Evolutionary conservation across 2,888 invertebrate genomes (phyloP).

Genomic region (Crepidodera aurea): DNA sequence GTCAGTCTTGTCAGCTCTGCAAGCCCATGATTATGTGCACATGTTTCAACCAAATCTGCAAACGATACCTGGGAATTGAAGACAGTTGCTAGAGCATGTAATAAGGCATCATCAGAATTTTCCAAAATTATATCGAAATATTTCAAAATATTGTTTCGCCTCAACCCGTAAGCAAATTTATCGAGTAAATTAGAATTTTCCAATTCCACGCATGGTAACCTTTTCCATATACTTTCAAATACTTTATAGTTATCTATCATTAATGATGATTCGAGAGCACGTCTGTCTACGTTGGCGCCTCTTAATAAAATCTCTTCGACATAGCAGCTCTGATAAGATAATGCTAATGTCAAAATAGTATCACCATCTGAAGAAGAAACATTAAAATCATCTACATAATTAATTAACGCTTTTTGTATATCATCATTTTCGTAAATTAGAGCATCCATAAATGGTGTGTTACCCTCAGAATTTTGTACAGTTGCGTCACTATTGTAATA

Average conservation of each 20-base stretch:
- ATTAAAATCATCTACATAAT: conserved; percentile 45
- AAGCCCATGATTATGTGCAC: background rate
- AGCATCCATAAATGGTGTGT: conserved; percentile 21
- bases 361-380: conserved; percentile 34
- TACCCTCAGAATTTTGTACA: conserved; percentile 18
- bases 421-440: conserved; percentile 38
- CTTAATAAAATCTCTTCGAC: conserved; percentile 41
- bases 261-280: background rate
- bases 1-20: conserved; percentile 10
- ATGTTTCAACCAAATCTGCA: background rate
- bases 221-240: conserved; percentile 9
- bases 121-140: conserved; percentile 12
- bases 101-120: conserved; percentile 1
- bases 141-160: background rate
- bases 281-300: conserved; percentile 34
- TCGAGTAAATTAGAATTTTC: background rate
- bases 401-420: conserved; percentile 41
- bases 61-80: background rate
- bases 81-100: background rate
- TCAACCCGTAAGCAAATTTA: conserved; percentile 1
- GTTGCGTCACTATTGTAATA: conserved; percentile 46
- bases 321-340: conserved; percentile 36
- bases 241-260: background rate
- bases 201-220: background rate
- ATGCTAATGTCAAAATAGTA: conserved; percentile 41